Conservation (phyloP, 2,797 vertebrate genomes). For the Phoxinus dragarum region DNA sequence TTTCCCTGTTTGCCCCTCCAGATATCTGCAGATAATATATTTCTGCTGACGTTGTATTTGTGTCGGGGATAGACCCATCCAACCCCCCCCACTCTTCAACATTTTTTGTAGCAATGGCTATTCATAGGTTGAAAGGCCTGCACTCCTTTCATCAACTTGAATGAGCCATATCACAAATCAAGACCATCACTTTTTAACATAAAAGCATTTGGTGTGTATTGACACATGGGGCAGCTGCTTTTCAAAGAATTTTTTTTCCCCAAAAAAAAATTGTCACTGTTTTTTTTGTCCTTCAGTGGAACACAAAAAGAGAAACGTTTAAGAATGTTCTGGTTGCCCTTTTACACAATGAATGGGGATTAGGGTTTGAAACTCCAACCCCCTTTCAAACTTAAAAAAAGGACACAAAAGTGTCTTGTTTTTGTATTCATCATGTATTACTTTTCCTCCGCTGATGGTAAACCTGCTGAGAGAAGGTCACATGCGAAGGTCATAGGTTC, state of each 20-base stretch:
- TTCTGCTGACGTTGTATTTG: conserved; percentile 68
- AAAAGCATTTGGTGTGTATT: conserved; percentile 69
- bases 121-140: conserved; percentile 67
- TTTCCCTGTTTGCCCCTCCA: conserved; percentile 70
- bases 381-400: not conserved
- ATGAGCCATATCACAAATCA: conserved; percentile 59
- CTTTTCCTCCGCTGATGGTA: not conserved
- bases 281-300: not conserved
- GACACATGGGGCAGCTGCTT: conserved; percentile 41
- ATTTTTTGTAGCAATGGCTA: conserved; percentile 64
- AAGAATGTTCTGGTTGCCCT: not conserved
- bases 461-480: conserved; percentile 13
- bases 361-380: not conserved
- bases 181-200: conserved; percentile 73
- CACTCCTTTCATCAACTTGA: conserved; percentile 72
- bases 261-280: not conserved
- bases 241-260: not conserved
- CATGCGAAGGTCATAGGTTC: conserved; percentile 10
- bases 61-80: conserved; percentile 64
- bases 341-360: not conserved
- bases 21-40: conserved; percentile 58
- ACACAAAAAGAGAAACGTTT: not conserved
- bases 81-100: conserved; percentile 41
- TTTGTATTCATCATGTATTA: not conserved
- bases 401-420: not conserved